These are phyloP conservation scores for Phyllopteryx taeniolatus DNA, from an alignment of 2,113 vertebrate species.

Conservation along the genomic window DNA sequence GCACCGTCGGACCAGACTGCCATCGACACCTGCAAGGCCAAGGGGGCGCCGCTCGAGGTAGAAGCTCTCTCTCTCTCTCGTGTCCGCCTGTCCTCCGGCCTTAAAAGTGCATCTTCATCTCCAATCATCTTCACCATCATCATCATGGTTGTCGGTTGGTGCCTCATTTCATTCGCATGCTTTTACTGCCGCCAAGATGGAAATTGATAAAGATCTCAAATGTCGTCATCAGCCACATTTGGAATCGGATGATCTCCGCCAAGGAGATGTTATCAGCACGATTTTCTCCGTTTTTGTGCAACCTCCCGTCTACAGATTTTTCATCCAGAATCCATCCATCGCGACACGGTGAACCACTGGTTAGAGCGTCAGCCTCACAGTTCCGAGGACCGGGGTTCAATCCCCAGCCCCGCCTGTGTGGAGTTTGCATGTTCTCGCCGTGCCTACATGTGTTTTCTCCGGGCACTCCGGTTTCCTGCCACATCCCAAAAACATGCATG, in stretches of 20 bases:
- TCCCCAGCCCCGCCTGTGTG: no score
- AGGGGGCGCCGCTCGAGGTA: slow-evolving; percentile 63
- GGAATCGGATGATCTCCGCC: neutral
- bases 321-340: neutral
- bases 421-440: no score
- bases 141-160: slow-evolving; percentile 17
- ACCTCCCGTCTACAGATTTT: neutral
- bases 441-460: no score
- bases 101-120: slow-evolving; percentile 1
- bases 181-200: neutral
- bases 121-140: slow-evolving; percentile 16
- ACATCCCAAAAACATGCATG: no score
- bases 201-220: neutral
- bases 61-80: slow-evolving; percentile 8
- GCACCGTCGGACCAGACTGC: slow-evolving; percentile 68
- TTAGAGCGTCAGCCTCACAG: no score
- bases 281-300: neutral
- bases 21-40: slow-evolving; percentile 67
- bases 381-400: no score
- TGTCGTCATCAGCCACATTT: neutral
- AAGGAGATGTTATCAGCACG: neutral
- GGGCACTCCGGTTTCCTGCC: no score
- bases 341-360: no score
- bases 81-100: neutral
- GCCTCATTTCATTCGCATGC: neutral